phyloP scores from a whole-genome alignment of 2,888 invertebrate species.

The Eulithis prunata region DNA sequence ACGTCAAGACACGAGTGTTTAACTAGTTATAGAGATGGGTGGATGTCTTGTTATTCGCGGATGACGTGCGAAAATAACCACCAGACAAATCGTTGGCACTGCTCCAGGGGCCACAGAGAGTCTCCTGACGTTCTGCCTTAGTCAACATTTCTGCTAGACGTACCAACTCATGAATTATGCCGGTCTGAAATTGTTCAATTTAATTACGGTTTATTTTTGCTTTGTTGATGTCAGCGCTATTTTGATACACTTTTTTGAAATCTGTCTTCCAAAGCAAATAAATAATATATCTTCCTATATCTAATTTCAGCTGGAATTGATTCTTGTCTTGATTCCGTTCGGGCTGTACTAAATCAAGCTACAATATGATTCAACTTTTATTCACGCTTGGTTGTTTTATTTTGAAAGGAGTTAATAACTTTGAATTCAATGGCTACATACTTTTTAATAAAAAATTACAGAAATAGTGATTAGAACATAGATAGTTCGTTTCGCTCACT shows the following conservation, averaged over 20 bases:
- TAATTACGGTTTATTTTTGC: conserved; percentile 31
- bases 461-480: no score
- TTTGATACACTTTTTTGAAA: conserved; percentile 6
- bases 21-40: conserved; percentile 23
- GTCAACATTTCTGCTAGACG: conserved; percentile 53
- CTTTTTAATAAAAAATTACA: no score
- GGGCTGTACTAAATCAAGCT: no score
- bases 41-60: conserved; percentile 69
- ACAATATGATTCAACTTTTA: no score
- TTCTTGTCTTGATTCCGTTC: no score
- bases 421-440: no score
- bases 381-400: no score
- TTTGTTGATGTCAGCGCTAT: conserved; percentile 32
- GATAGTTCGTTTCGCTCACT: no score
- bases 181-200: conserved; percentile 36
- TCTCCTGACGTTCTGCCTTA: conserved; percentile 61
- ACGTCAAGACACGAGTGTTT: conserved; percentile 9
- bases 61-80: conserved; percentile 79
- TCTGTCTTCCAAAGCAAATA: no score
- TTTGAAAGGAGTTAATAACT: no score
- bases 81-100: conserved; percentile 73
- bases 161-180: conserved; percentile 42
- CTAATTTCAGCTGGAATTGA: no score
- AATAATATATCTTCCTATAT: no score
- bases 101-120: conserved; percentile 74